These are phyloP conservation scores for Daktulosphaira vitifoliae DNA, from an alignment of 1,140 invertebrate species.

Conservation along the genomic window DNA sequence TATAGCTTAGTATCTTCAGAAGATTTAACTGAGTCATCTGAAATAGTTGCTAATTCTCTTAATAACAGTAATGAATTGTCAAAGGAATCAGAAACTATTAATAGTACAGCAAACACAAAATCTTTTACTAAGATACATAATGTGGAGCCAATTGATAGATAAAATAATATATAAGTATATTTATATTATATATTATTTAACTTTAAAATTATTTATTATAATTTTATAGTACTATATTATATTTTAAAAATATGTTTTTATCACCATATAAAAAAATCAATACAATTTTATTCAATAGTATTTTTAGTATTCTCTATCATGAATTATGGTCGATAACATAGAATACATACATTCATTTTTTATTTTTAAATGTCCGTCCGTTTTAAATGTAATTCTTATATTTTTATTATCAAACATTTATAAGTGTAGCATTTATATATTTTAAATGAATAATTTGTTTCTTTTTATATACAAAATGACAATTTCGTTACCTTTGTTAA, in stretches of 20 bases:
- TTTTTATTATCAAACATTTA: no score
- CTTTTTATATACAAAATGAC: background rate
- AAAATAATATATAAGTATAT: background rate
- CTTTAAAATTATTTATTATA: no score
- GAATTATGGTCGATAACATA: slow-evolving; percentile 17
- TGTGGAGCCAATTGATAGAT: slow-evolving; percentile 21
- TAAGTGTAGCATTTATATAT: no score
- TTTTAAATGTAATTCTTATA: slow-evolving; percentile 6
- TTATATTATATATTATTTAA: background rate
- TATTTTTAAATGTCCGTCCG: slow-evolving; percentile 25
- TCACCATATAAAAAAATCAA: background rate
- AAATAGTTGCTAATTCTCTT: no score
- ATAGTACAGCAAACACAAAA: background rate
- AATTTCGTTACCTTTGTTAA: slow-evolving; percentile 26
- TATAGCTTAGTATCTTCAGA: no score
- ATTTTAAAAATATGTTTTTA: background rate
- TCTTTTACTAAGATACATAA: background rate
- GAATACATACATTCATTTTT: no score
- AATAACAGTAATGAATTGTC: background rate
- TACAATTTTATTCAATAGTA: background rate
- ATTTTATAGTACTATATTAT: slow-evolving; percentile 5
- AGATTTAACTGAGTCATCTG: no score
- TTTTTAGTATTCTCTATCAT: no score
- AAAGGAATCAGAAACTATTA: background rate
- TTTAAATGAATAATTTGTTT: background rate